Conservation (phyloP, 2,888 invertebrate genomes). For the Agelastica alni region DNA sequence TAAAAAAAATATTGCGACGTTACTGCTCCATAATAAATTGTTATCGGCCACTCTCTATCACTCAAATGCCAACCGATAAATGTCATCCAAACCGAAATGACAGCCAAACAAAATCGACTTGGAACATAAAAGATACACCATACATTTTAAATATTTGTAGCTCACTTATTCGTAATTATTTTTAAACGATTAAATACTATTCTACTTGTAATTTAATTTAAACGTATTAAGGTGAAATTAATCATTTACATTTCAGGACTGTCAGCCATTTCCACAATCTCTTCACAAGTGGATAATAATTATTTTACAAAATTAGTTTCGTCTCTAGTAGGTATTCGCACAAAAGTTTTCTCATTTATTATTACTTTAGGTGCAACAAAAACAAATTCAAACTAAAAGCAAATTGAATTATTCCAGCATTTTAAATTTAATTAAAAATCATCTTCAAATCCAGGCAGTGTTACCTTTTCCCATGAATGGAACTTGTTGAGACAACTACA, state of each 20-base stretch:
- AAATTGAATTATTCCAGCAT: constrained; percentile 23
- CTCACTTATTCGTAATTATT: too few relatives aligned
- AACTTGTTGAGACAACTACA: constrained; percentile 1
- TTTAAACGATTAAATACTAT: too few relatives aligned
- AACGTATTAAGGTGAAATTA: too few relatives aligned
- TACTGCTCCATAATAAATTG: too few relatives aligned
- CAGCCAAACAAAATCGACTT: too few relatives aligned
- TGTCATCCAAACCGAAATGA: too few relatives aligned
- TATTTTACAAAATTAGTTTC: constrained; percentile 24
- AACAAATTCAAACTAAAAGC: constrained; percentile 23
- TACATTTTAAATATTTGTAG: too few relatives aligned
- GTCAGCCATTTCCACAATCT: constrained; percentile 8
- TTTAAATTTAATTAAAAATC: constrained; percentile 29
- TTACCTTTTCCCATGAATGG: constrained; percentile 21
- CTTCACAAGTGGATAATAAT: constrained; percentile 16
- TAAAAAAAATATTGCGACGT: too few relatives aligned
- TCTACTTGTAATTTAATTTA: too few relatives aligned
- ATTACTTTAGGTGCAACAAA: constrained; percentile 24
- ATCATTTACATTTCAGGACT: constrained; percentile 2
- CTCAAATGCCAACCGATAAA: too few relatives aligned
- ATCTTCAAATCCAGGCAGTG: constrained; percentile 5
- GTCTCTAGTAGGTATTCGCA: constrained; percentile 11
- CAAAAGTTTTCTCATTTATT: constrained; percentile 28
- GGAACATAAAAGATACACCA: too few relatives aligned
- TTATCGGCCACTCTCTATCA: too few relatives aligned